phyloP scores from a whole-genome alignment of 1,140 invertebrate species.

The Anastrepha ludens region DNA sequence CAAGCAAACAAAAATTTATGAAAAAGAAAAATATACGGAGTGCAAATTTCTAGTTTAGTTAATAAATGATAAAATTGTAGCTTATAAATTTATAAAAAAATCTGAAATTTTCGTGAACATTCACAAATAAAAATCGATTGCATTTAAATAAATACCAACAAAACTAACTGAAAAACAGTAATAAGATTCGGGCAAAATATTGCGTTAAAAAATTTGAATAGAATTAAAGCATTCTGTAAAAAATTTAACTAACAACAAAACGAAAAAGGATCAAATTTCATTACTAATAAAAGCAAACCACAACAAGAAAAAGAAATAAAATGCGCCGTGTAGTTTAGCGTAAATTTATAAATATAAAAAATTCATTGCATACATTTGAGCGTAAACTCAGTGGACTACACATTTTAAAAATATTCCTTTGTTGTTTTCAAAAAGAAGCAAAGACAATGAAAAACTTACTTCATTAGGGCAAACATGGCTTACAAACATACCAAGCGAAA shows the following conservation, averaged over 20 bases:
- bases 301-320: neutral
- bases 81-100: neutral
- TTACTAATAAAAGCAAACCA: neutral
- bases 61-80: neutral
- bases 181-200: neutral
- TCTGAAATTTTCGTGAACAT: slow-evolving; percentile 17
- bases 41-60: neutral
- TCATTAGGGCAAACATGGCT: slow-evolving; percentile 14
- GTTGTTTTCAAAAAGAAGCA: neutral
- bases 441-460: neutral
- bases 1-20: neutral
- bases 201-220: neutral
- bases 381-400: too few relatives aligned
- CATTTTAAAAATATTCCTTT: too few relatives aligned
- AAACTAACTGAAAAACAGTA: neutral
- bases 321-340: too few relatives aligned
- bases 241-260: neutral
- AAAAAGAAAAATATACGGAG: neutral
- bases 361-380: too few relatives aligned
- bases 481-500: slow-evolving; percentile 29
- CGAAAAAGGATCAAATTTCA: neutral
- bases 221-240: neutral
- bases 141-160: slow-evolving; percentile 27
- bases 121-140: neutral
- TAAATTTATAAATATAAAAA: too few relatives aligned